Evolutionary conservation across 2,797 vertebrate species (phyloP).

Genomic region (Tolypeutes matacus): DNA sequence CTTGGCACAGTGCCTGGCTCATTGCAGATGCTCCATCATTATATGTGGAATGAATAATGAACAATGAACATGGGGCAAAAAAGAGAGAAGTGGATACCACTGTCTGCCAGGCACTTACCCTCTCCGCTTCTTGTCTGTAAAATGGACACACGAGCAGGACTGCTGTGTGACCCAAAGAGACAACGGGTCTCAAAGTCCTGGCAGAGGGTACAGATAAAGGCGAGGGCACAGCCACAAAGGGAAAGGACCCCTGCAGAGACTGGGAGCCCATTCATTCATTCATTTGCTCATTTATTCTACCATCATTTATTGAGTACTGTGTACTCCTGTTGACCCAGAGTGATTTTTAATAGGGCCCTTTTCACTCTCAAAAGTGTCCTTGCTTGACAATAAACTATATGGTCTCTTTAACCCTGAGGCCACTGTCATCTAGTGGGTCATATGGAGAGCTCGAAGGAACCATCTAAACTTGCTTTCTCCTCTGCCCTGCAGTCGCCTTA

Average conservation of each 20-base stretch:
- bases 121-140: neutral
- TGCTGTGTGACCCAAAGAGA: neutral
- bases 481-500: neutral
- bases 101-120: fast-evolving
- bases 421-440: neutral
- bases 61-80: neutral
- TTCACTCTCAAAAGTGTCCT: neutral
- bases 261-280: neutral
- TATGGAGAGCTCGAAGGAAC: neutral
- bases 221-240: neutral
- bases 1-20: neutral
- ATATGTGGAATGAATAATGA: neutral
- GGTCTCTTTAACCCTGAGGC: no score
- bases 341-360: fast-evolving
- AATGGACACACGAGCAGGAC: neutral
- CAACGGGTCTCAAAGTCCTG: neutral
- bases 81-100: no score
- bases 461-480: fast-evolving
- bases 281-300: neutral
- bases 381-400: neutral
- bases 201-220: neutral
- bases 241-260: neutral
- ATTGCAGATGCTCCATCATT: neutral
- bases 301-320: fast-evolving
- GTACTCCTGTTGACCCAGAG: neutral